Percentiles rank a stretch among this genome's conserved stretches.
Evolutionary conservation across 2,888 invertebrate genomes (phyloP).

Genomic region (Phortica magna): DNA sequence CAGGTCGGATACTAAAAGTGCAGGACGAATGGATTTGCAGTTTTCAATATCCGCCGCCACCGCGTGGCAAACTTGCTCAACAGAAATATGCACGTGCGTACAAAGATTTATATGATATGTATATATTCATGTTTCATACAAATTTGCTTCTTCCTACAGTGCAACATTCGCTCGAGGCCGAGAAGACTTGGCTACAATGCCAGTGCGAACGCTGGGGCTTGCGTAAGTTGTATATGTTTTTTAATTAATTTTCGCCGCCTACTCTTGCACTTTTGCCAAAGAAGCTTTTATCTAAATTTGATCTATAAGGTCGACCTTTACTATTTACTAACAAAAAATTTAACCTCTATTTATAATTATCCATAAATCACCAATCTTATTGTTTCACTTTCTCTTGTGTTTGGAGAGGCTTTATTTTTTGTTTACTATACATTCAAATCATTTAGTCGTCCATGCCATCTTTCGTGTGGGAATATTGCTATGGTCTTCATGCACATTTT

Average conservation of each 20-base stretch:
- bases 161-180: constrained; percentile 91
- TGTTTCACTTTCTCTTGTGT: neutral
- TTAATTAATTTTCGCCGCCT: neutral
- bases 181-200: constrained; percentile 93
- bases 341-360: no score
- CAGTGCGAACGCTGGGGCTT: constrained; percentile 92
- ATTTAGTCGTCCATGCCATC: no score
- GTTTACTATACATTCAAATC: neutral
- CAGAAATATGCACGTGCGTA: constrained; percentile 84
- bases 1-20: constrained; percentile 93
- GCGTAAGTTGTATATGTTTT: constrained; percentile 71
- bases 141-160: constrained; percentile 79
- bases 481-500: no score
- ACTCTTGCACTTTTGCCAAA: neutral
- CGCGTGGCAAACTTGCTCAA: constrained; percentile 82
- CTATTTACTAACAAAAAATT: no score
- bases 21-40: constrained; percentile 98
- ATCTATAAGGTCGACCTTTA: neutral
- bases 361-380: no score
- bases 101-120: neutral
- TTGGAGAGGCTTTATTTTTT: neutral
- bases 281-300: neutral
- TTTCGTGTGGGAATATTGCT: no score
- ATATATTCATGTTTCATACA: neutral
- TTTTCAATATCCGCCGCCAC: constrained; percentile 91